phyloP scores from a whole-genome alignment of 1,140 invertebrate species.

The Neodiprion pinetum region DNA sequence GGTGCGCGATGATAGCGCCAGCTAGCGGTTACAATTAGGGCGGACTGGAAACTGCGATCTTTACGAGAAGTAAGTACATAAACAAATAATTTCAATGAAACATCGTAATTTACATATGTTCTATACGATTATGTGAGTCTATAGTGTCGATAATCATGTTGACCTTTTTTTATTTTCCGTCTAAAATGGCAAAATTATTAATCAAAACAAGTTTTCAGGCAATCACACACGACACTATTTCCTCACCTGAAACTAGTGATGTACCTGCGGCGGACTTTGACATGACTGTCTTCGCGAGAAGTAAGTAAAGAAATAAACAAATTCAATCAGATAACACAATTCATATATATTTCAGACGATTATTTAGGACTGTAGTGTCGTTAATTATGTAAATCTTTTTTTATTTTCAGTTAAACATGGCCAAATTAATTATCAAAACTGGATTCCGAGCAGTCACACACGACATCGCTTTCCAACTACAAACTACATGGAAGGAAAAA shows the following conservation, averaged over 20 bases:
- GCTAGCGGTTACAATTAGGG: too few relatives aligned
- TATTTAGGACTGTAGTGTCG: constrained; percentile 1
- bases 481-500: background rate
- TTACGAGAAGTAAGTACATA: constrained; percentile 13
- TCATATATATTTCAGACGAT: constrained; percentile 11
- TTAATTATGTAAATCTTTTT: constrained; percentile 1
- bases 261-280: constrained; percentile 10
- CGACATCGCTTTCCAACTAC: background rate
- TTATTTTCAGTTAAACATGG: constrained; percentile 11
- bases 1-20: too few relatives aligned
- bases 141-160: constrained; percentile 1
- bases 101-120: constrained; percentile 4
- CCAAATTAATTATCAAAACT: constrained; percentile 1
- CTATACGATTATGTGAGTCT: background rate
- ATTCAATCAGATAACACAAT: constrained; percentile 10
- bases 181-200: constrained; percentile 6
- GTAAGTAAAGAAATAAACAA: constrained; percentile 14
- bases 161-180: constrained; percentile 6
- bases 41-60: constrained; percentile 9
- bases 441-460: background rate
- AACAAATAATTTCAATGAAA: constrained; percentile 11
- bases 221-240: background rate
- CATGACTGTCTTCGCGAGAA: constrained; percentile 17
- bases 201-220: background rate
- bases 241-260: background rate